Base-by-base conservation (phyloP, 2,113 vertebrate species). In the Murina feae region DNA sequence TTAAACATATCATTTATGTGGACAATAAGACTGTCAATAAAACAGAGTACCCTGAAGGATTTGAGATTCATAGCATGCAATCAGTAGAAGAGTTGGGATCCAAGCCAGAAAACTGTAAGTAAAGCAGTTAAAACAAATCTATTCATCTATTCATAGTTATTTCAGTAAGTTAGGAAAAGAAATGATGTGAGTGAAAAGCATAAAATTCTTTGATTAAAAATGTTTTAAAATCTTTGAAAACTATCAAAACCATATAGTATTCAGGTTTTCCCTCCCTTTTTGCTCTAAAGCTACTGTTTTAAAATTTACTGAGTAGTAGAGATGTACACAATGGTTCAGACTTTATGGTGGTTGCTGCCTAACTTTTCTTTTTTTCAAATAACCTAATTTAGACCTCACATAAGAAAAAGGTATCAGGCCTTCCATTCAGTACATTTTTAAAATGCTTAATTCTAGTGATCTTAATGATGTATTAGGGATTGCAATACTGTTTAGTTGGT, bases 1-100 rank as follows among this genome's bases (percentile, higher is more conserved):
- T 99, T 96, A 99, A 99, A 95, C 99, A 99, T 37, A 98, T 99
- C 42, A 99, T 99, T 98, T 99, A 99, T 55, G 99, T 99, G 96
- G 99, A 99, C 97, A 98, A 99, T 91, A 99, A 98, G 97, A 98
- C 95, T 37, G 60, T 99, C 86, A 98, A 81, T 97, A 98, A 98
- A 96, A 97, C 98, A 0, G 99, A 99, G 89, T 99, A 98, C 97
- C 98, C 99, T 82, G 98, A 98, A 92, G 98, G 98, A 2, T 85
- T 99, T 92, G 98, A 99, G 95, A 98, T 99, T 96, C 98, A 99
- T 83, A 99, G 98, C 96, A 99, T 99, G 98, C 98, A 99, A 88
- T 97, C 98, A 4, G 98, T 99, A 14, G 98, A 98, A 97, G 99
- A 99, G 81, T 98, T 99, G 91, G 99, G 99, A 96, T 97, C 97